Evolutionary conservation across 2,888 invertebrate species (phyloP).

Genomic region (Cyaniris semiargus): DNA sequence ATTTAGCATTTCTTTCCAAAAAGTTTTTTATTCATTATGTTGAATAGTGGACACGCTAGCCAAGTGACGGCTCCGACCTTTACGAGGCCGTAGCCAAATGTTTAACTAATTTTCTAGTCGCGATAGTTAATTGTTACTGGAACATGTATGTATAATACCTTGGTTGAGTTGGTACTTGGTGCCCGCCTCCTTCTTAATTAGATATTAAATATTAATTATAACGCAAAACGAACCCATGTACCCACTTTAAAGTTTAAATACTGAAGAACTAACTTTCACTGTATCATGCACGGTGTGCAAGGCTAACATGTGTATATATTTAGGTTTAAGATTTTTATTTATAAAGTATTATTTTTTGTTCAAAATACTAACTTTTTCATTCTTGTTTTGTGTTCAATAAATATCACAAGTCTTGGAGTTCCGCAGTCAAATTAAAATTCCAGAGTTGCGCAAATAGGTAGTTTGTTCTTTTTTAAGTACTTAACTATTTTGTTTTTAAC

Average conservation of each 20-base stretch:
- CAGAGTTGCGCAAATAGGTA: not conserved
- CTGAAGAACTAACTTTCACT: not conserved
- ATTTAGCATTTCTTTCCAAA: too few relatives aligned
- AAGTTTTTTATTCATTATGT: too few relatives aligned
- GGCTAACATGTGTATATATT: not conserved
- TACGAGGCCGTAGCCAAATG: not conserved
- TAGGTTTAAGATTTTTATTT: not conserved
- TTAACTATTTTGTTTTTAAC: not conserved
- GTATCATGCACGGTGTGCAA: not conserved
- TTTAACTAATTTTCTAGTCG: too few relatives aligned
- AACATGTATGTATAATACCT: too few relatives aligned
- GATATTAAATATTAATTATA: not conserved
- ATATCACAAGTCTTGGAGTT: constrained; percentile 9
- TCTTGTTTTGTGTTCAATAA: constrained; percentile 14
- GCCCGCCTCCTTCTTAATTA: not conserved
- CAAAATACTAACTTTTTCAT: not conserved
- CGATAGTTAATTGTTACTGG: not conserved
- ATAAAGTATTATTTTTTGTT: not conserved
- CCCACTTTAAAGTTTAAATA: not conserved
- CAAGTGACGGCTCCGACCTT: not conserved
- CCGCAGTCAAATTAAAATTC: constrained; percentile 10
- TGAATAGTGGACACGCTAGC: too few relatives aligned
- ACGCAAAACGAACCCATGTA: not conserved
- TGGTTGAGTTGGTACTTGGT: too few relatives aligned
- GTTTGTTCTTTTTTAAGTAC: not conserved